Evolutionary conservation across 2,113 vertebrate genomes (phyloP).

Genomic region (Rhinogobius similis): DNA sequence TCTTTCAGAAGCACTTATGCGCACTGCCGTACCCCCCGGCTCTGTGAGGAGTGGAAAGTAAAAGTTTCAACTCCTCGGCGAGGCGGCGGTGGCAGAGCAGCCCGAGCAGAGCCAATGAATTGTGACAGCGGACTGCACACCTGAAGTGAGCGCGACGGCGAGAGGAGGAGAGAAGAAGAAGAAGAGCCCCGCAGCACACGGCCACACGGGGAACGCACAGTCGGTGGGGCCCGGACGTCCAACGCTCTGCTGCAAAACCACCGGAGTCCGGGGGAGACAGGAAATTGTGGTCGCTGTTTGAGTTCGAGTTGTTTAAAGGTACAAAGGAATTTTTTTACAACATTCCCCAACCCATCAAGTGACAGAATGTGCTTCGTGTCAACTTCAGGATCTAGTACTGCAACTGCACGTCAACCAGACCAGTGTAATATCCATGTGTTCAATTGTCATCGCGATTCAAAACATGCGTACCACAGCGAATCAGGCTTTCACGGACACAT

Average conservation of each 20-base stretch:
- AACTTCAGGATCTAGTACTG: no score
- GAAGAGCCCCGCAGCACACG: neutral
- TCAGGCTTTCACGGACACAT: no score
- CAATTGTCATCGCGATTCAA: no score
- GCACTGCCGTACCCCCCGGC: neutral
- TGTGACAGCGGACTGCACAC: neutral
- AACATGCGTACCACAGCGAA: no score
- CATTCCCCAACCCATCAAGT: no score
- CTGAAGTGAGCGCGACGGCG: neutral
- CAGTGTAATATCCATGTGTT: no score
- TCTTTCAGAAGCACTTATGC: neutral
- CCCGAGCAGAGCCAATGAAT: neutral
- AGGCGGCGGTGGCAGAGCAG: neutral
- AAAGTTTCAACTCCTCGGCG: neutral
- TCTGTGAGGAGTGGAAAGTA: neutral
- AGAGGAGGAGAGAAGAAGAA: no score
- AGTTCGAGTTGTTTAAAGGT: no score
- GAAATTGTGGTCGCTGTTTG: no score
- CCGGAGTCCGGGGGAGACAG: neutral
- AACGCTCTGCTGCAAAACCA: neutral
- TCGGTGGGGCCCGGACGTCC: neutral
- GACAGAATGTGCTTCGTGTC: no score
- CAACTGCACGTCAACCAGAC: no score
- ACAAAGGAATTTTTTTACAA: no score
- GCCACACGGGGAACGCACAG: neutral